Percentiles rank a stretch among this genome's conserved stretches.
phyloP scores from a whole-genome alignment of 1,140 invertebrate species.

The Saccostrea cuccullata region DNA sequence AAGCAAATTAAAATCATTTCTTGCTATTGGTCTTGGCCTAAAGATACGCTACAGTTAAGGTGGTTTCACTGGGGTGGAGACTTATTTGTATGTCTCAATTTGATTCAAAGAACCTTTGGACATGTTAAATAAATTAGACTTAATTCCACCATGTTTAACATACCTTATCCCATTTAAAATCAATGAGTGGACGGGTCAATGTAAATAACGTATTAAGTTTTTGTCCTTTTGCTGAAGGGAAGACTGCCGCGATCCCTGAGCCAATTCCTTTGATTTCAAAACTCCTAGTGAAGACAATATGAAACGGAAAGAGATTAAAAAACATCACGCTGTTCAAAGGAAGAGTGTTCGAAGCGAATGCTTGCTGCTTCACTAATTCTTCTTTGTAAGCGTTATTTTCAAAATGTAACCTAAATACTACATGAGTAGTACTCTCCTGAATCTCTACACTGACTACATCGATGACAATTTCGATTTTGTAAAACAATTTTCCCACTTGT shows the following conservation, averaged over 20 bases:
- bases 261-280: slow-evolving; percentile 92
- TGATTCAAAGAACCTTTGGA: too few species aligned
- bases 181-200: slow-evolving; percentile 92
- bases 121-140: too few species aligned
- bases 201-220: slow-evolving; percentile 90
- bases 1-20: too few species aligned
- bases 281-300: slow-evolving; percentile 95
- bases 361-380: slow-evolving; percentile 53
- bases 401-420: slow-evolving; percentile 95
- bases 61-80: too few species aligned
- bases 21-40: too few species aligned
- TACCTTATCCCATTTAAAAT: slow-evolving; percentile 96
- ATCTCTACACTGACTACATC: slow-evolving; percentile 91
- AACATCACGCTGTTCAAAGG: slow-evolving; percentile 85
- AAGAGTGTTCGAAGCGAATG: slow-evolving; percentile 64
- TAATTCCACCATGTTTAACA: slow-evolving; percentile 76
- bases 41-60: too few species aligned
- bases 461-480: slow-evolving; percentile 94
- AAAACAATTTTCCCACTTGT: slow-evolving; percentile 88
- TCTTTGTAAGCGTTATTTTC: slow-evolving; percentile 88
- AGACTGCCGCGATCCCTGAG: slow-evolving; percentile 92
- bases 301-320: slow-evolving; percentile 98
- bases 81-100: too few species aligned
- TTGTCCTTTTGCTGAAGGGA: slow-evolving; percentile 89
- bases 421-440: slow-evolving; percentile 93